Percentiles rank a stretch among this genome's conserved stretches.
Evolutionary conservation across 2,888 invertebrate genomes (phyloP).

Genomic region (Alloscopus bannaensis): DNA sequence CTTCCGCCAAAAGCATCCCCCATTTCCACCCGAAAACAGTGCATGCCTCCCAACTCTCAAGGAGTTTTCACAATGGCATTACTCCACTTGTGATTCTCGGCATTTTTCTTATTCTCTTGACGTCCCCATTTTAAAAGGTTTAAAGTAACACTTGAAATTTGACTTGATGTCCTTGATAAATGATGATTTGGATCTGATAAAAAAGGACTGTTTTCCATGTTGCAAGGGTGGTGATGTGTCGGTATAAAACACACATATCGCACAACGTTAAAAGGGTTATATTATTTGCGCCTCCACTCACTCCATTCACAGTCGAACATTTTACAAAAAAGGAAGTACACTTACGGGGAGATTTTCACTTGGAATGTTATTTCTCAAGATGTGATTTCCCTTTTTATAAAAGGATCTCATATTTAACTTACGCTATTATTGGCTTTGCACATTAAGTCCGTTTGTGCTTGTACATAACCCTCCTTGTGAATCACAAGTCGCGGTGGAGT

Average conservation of each 20-base stretch:
- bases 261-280: no score
- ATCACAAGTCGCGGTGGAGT: no score
- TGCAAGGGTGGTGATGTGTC: constrained; percentile 33
- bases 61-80: constrained; percentile 18
- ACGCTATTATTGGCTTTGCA: constrained; percentile 1
- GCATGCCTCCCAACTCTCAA: background rate
- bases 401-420: no score
- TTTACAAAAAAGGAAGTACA: constrained; percentile 2
- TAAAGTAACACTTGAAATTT: constrained; percentile 53
- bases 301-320: no score
- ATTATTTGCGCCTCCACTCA: no score
- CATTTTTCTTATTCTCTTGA: constrained; percentile 38
- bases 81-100: constrained; percentile 35
- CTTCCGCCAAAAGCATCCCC: no score
- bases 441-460: constrained; percentile 5
- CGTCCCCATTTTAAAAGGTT: constrained; percentile 39
- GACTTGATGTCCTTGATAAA: constrained; percentile 54
- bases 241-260: no score
- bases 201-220: constrained; percentile 42
- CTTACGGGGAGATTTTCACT: constrained; percentile 46
- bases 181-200: constrained; percentile 56
- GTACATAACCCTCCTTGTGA: no score
- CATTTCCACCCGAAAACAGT: no score
- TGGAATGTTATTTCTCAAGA: constrained; percentile 49
- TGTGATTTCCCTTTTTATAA: constrained; percentile 51